Evolutionary conservation across 2,888 invertebrate species (phyloP), one percentile per base, ranked within the genome.

Genomic region (Parnassius apollo): DNA sequence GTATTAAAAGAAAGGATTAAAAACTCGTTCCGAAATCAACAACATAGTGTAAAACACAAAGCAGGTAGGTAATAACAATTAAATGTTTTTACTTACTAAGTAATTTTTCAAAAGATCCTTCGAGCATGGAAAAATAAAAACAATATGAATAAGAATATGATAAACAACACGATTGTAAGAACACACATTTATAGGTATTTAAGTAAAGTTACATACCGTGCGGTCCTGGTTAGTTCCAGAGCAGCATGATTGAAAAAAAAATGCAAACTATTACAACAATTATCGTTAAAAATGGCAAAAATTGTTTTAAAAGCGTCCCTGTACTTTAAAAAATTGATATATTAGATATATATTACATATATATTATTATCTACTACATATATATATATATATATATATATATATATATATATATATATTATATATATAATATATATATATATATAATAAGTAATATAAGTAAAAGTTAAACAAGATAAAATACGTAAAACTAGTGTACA

Each of bases 21-120:
- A 35, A 35, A 25, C 25, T 7, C 35, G 7, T 35, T 35, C 35
- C 35, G 35, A 35, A 35, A 35, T 35, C 35, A 49, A n/a, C 46
- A 11, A 57, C n/a, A 56, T 12, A 22, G 46, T 46, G n/a, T 25
- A n/a, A 50, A 61, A 52, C 45, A 61, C 55, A 55, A 46, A 51
- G 4, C 35, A 35, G 4, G 35, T 0, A 35, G 4, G 35, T 0
- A 35, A 35, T 35, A 35, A 35, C 35, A 35, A 61, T 42, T 44
- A n/a, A 64, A 61, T 54, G 42, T 53, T 54, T 60, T 54, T 55
- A 81, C 90, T 86, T 77, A 91, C 91, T 86, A 86, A 69, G 71
- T 89, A 81, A 67, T 77, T 76, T 72, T 79, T 80, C 68, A 81
- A 71, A 35, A 93, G 83, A 76, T 94, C 94, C 94, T 94, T 80